A percentile compares a stretch with the other conserved stretches of the same genome.
Conservation (phyloP, 2,113 vertebrate species). For the Scytalopus superciliaris region DNA sequence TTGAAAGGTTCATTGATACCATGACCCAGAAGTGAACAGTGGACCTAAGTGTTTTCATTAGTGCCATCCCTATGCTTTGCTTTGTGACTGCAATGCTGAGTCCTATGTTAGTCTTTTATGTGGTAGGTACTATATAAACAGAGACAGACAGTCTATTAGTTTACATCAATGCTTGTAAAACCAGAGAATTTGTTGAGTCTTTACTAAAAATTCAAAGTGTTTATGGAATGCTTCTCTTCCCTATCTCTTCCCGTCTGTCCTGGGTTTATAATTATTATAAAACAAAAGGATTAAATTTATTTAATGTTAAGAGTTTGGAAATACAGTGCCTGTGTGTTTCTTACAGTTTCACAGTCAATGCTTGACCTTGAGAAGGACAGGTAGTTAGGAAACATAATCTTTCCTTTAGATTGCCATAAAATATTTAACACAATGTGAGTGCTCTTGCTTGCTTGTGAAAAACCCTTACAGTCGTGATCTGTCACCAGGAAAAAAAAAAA, state of each 20-base stretch:
- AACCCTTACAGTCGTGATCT: neutral
- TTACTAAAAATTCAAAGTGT: neutral
- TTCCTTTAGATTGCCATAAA: neutral
- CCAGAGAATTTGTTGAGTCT: neutral
- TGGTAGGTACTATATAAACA: neutral
- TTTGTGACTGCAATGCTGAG: neutral
- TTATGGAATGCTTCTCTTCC: neutral
- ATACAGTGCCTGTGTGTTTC: neutral
- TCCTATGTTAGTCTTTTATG: fast-evolving
- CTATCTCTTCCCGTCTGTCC: neutral
- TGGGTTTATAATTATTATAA: neutral
- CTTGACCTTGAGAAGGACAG: neutral
- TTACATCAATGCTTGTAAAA: neutral
- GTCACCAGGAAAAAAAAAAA: neutral
- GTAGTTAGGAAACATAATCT: neutral
- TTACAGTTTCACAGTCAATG: neutral
- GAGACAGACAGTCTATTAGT: neutral
- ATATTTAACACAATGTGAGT: neutral
- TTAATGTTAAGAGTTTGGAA: neutral
- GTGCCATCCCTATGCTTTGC: neutral
- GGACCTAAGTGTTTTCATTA: neutral
- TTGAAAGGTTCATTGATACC: neutral
- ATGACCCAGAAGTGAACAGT: neutral
- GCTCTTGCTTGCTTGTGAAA: neutral
- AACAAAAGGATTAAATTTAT: neutral